phyloP scores from a whole-genome alignment of 2,113 vertebrate genomes.

The Chaetodon auriga region DNA sequence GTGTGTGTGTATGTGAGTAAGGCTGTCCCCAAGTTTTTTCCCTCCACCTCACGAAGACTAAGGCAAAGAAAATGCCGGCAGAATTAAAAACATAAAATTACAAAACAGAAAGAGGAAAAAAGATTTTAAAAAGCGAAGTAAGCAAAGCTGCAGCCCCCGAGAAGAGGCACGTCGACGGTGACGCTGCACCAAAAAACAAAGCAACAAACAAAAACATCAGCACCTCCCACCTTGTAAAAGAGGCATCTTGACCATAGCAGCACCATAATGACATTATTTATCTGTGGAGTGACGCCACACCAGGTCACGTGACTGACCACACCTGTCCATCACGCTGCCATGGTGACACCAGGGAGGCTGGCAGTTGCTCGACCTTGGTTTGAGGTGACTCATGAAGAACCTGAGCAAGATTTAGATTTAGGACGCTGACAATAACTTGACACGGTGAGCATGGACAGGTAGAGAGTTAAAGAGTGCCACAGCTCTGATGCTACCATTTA shows the following conservation, averaged over 20 bases:
- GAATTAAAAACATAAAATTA: slow-evolving; percentile 73
- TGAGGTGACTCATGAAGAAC: slow-evolving; percentile 43
- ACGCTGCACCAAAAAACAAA: slow-evolving; percentile 20
- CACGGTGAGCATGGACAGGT: slow-evolving; percentile 11
- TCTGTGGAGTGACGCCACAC: slow-evolving; percentile 4
- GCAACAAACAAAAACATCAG: background rate
- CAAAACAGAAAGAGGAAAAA: slow-evolving; percentile 36
- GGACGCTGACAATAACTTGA: background rate
- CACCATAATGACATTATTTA: slow-evolving; percentile 16
- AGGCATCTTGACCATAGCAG: slow-evolving; percentile 2
- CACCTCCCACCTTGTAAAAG: background rate
- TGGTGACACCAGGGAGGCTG: background rate
- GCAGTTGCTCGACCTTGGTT: background rate
- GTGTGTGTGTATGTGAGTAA: slow-evolving; percentile 10
- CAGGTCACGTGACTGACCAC: background rate
- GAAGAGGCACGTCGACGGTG: slow-evolving; percentile 52
- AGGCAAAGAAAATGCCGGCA: slow-evolving; percentile 58
- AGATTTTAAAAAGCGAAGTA: slow-evolving; percentile 27
- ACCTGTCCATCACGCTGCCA: slow-evolving; percentile 17
- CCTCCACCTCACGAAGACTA: slow-evolving; percentile 21
- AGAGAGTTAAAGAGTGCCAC: background rate
- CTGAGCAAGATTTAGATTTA: slow-evolving; percentile 61
- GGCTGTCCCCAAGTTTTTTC: slow-evolving; percentile 27
- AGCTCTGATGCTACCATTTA: slow-evolving; percentile 11
- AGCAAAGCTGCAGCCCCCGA: slow-evolving; percentile 52